phyloP scores from a whole-genome alignment of 1,140 invertebrate genomes.

The Anthonomus grandis region DNA sequence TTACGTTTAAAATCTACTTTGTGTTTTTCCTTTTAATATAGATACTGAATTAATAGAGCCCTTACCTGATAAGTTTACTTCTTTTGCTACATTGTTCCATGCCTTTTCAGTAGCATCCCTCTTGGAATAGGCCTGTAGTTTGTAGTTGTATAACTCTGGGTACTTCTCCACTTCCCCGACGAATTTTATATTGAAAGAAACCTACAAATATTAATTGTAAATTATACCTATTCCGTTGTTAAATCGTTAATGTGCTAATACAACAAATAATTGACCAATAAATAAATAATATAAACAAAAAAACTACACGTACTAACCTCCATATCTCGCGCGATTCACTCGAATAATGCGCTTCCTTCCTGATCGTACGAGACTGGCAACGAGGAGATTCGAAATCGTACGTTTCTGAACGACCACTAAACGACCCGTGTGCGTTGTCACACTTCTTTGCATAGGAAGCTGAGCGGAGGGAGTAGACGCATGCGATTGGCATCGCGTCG shows the following conservation, averaged over 20 bases:
- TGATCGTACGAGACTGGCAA: background rate
- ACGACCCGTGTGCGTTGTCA: background rate
- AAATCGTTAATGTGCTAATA: too few species aligned
- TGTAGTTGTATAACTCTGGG: conserved; percentile 31
- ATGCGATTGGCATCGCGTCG: background rate
- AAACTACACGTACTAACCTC: background rate
- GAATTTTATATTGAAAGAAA: conserved; percentile 29
- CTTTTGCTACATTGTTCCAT: conserved; percentile 28
- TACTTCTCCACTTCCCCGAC: conserved; percentile 34
- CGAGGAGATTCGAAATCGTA: too few species aligned
- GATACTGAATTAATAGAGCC: background rate
- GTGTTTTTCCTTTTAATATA: conserved; percentile 3
- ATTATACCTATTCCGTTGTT: too few species aligned
- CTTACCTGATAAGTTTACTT: conserved; percentile 31
- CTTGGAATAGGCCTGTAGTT: conserved; percentile 31
- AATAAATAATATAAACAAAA: background rate
- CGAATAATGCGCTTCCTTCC: background rate
- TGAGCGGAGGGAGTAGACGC: background rate
- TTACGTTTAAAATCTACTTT: conserved; percentile 2
- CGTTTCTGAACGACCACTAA: too few species aligned
- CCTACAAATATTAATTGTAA: too few species aligned
- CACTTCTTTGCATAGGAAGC: background rate
- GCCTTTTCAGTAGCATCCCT: conserved; percentile 37
- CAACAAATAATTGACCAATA: too few species aligned
- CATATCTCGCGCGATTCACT: conserved; percentile 1